Evolutionary conservation across 2,888 invertebrate species (phyloP).

Genomic region (Malacosoma neustria): DNA sequence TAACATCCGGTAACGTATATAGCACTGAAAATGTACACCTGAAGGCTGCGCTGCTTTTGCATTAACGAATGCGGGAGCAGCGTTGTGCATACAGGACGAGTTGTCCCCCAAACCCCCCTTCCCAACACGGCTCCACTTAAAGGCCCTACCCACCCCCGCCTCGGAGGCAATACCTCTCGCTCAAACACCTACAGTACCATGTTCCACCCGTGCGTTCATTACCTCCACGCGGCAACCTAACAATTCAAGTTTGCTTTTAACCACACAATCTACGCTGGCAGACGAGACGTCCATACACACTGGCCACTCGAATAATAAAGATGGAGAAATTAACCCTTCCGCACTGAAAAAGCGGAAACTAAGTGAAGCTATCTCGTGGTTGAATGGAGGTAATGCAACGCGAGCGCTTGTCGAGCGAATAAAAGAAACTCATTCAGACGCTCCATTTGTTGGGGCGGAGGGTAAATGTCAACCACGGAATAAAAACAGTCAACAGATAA

Average conservation of each 20-base stretch:
- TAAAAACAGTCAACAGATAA: conserved; percentile 75
- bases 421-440: conserved; percentile 65
- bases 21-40: conserved; percentile 73
- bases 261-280: conserved; percentile 70
- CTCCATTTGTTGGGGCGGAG: conserved; percentile 63
- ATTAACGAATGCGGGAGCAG: conserved; percentile 75
- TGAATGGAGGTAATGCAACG: conserved; percentile 68
- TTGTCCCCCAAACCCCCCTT: conserved; percentile 40
- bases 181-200: conserved; percentile 64
- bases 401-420: conserved; percentile 62
- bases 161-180: conserved; percentile 40
- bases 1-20: conserved; percentile 65
- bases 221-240: conserved; percentile 67
- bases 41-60: conserved; percentile 72
- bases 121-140: conserved; percentile 20
- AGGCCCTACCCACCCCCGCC: conserved; percentile 24
- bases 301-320: conserved; percentile 73
- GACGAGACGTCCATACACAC: conserved; percentile 56
- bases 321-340: conserved; percentile 71
- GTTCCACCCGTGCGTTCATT: conserved; percentile 72
- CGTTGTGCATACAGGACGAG: conserved; percentile 71
- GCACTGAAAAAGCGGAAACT: conserved; percentile 69
- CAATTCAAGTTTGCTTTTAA: conserved; percentile 74
- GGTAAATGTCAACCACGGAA: conserved; percentile 71
- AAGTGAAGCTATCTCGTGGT: conserved; percentile 70